Evolutionary conservation across 2,888 invertebrate genomes (phyloP).

Genomic region (Drosophila antonietae): DNA sequence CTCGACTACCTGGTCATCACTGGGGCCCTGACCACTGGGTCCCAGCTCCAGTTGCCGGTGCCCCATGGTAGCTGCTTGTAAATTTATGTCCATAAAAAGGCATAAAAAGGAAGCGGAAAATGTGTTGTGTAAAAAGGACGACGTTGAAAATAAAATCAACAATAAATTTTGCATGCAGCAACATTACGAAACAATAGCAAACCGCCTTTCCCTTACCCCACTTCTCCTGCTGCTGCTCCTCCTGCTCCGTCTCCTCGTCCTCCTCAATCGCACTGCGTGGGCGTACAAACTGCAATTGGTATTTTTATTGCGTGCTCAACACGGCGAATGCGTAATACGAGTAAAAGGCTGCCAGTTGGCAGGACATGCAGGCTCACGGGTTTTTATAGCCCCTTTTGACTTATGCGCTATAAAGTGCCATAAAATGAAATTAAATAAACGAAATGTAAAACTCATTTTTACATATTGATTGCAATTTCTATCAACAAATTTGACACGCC

Average conservation of each 20-base stretch:
- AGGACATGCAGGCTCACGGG: slow-evolving; percentile 50
- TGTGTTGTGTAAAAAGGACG: slow-evolving; percentile 79
- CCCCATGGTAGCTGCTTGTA: slow-evolving; percentile 66
- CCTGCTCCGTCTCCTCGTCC: background rate
- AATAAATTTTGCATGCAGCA: slow-evolving; percentile 77
- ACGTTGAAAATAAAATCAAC: slow-evolving; percentile 79
- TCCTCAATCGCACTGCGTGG: slow-evolving; percentile 22
- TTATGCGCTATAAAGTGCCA: slow-evolving; percentile 76
- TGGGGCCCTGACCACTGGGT: slow-evolving; percentile 1
- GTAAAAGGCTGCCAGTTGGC: slow-evolving; percentile 51
- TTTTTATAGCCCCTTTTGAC: slow-evolving; percentile 71
- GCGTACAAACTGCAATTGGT: slow-evolving; percentile 71
- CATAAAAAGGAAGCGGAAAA: slow-evolving; percentile 76
- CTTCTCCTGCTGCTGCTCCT: background rate
- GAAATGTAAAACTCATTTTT: slow-evolving; percentile 67
- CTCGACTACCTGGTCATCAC: slow-evolving; percentile 44
- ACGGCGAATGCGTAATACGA: slow-evolving; percentile 77
- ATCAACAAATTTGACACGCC: slow-evolving; percentile 59
- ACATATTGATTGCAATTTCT: slow-evolving; percentile 74
- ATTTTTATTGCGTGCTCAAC: slow-evolving; percentile 80
- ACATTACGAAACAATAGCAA: slow-evolving; percentile 78
- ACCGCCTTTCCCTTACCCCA: background rate
- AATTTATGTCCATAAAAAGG: slow-evolving; percentile 79
- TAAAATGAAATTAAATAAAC: slow-evolving; percentile 78
- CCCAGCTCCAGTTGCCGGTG: slow-evolving; percentile 16